Conservation (phyloP, 2,888 invertebrate species). For the Andrena fulva region DNA sequence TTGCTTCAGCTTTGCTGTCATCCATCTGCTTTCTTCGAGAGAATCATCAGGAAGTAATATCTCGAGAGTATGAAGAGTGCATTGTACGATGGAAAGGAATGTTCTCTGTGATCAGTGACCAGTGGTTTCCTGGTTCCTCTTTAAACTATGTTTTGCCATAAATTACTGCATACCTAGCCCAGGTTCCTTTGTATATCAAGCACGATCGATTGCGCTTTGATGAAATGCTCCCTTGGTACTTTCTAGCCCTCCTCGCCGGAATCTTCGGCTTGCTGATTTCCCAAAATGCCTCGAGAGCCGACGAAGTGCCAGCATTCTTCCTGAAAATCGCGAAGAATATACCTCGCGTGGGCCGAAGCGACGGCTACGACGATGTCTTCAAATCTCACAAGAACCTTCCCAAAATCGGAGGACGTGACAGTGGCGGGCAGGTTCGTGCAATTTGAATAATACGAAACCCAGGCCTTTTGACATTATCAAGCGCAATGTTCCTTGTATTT, state of each 20-base stretch:
- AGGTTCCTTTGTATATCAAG: neutral
- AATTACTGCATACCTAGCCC: too few species aligned
- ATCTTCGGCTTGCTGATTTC: conserved; percentile 31
- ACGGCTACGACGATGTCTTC: conserved; percentile 74
- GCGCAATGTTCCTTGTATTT: conserved; percentile 3
- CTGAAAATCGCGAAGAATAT: conserved; percentile 81
- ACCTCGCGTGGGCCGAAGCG: conserved; percentile 79
- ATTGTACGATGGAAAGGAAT: too few species aligned
- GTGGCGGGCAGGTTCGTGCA: conserved; percentile 61
- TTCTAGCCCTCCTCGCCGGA: conserved; percentile 41
- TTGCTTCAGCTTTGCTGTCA: neutral
- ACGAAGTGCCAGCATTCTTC: conserved; percentile 81
- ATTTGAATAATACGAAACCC: neutral
- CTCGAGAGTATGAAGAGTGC: too few species aligned
- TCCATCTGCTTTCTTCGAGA: too few species aligned
- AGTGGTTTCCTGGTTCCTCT: too few species aligned
- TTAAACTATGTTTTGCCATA: too few species aligned
- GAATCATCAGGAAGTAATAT: too few species aligned
- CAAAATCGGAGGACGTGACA: conserved; percentile 69
- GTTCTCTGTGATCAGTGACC: too few species aligned
- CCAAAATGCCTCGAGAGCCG: conserved; percentile 59
- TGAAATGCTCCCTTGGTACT: neutral
- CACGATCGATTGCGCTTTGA: neutral
- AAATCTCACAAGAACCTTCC: conserved; percentile 76
- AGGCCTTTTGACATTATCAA: neutral